These are phyloP conservation scores for Bolinopsis microptera DNA, from an alignment of 37 sponge, comb jelly and placozoan species.

Conservation along the genomic window DNA sequence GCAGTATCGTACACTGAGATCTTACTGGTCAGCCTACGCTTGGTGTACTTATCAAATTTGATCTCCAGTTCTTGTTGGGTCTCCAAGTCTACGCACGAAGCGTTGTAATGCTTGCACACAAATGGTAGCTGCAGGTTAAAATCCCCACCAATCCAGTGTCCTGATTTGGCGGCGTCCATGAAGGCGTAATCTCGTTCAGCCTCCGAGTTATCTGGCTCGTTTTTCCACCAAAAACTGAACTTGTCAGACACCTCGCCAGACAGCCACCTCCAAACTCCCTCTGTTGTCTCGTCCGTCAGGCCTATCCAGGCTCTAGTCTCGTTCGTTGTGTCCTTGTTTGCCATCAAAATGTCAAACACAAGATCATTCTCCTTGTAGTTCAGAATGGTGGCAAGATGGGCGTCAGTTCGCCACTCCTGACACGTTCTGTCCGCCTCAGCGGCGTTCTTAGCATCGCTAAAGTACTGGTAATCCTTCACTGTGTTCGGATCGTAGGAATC, in stretches of 20 bases:
- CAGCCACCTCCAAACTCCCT: constrained; percentile 44
- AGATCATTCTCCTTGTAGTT: constrained; percentile 20
- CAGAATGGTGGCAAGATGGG: constrained; percentile 23
- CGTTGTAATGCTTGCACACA: constrained; percentile 50
- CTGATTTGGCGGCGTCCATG: constrained; percentile 45
- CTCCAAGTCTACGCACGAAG: neutral
- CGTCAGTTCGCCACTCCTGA: neutral
- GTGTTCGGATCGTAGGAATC: constrained; percentile 30
- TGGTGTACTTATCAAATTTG: constrained; percentile 8
- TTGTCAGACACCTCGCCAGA: constrained; percentile 29
- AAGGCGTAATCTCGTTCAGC: constrained; percentile 50
- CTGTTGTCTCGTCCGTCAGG: constrained; percentile 12
- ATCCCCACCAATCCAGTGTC: constrained; percentile 43
- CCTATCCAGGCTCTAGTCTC: constrained; percentile 57
- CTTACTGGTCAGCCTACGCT: neutral
- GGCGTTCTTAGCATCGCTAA: neutral
- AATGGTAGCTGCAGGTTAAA: neutral
- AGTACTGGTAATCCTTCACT: constrained; percentile 43
- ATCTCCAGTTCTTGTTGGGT: neutral
- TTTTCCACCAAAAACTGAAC: constrained; percentile 60
- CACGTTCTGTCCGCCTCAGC: constrained; percentile 36
- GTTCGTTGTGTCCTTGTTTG: constrained; percentile 19
- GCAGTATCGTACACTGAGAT: constrained; percentile 5
- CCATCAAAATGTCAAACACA: constrained; percentile 25
- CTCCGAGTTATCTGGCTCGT: constrained; percentile 13